Evolutionary conservation across 2,888 invertebrate genomes (phyloP).

Genomic region (Ceraclea dissimilis): DNA sequence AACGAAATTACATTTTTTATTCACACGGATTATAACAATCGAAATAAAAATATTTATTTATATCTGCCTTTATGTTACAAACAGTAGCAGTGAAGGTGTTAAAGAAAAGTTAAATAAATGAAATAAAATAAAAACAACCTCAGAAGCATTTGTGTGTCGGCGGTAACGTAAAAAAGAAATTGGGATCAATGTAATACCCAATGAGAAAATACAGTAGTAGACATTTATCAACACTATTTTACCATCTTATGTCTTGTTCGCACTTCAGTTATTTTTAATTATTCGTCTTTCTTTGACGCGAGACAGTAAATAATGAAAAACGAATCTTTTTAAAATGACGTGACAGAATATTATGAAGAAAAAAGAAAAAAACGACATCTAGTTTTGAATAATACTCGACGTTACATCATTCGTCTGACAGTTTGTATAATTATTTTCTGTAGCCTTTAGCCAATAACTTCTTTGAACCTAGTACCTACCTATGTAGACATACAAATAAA

Average conservation of each 20-base stretch:
- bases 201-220: too few relatives aligned
- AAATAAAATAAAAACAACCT: background rate
- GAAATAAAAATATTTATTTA: background rate
- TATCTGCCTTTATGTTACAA: background rate
- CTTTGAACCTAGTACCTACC: too few relatives aligned
- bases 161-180: background rate
- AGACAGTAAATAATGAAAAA: background rate
- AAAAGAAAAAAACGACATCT: background rate
- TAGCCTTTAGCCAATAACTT: conserved; percentile 1
- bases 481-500: too few relatives aligned
- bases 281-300: background rate
- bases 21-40: conserved; percentile 1
- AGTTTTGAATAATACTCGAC: background rate
- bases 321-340: too few relatives aligned
- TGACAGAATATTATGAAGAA: background rate
- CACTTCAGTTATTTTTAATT: background rate
- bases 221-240: too few relatives aligned
- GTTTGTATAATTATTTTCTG: conserved; percentile 3
- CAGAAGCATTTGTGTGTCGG: background rate
- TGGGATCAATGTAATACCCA: too few relatives aligned
- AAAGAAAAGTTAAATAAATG: background rate
- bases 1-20: conserved; percentile 14
- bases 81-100: conserved; percentile 11
- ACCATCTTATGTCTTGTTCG: background rate
- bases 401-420: background rate